These are phyloP conservation scores for Dasyornis broadbenti DNA, from an alignment of 2,113 vertebrate genomes.

Conservation along the genomic window DNA sequence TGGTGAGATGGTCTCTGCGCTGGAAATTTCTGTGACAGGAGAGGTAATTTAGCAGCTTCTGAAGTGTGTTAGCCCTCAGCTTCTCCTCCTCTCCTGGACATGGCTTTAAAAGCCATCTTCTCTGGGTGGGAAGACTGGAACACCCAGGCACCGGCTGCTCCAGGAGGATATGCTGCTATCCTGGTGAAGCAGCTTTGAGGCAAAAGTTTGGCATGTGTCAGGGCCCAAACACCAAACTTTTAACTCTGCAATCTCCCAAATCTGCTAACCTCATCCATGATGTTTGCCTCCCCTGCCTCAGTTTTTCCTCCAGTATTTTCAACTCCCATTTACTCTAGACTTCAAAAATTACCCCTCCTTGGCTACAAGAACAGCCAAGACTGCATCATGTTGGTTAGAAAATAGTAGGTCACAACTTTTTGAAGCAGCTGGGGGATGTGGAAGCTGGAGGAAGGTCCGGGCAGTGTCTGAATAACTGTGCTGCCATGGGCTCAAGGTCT, in stretches of 20 bases:
- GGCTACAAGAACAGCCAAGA: background rate
- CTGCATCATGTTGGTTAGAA: background rate
- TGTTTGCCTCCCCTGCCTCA: background rate
- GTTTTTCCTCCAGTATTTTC: background rate
- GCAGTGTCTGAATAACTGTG: background rate
- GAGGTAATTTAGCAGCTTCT: background rate
- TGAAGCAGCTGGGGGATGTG: background rate
- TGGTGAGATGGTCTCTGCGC: background rate
- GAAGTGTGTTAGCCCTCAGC: background rate
- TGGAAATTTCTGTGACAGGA: background rate
- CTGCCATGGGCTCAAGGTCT: background rate
- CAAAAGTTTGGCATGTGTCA: background rate
- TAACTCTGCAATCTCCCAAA: background rate
- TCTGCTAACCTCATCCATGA: background rate
- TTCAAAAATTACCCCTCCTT: background rate
- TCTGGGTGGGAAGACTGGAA: background rate
- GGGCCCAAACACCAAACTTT: background rate
- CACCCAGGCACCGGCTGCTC: background rate
- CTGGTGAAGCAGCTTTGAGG: background rate
- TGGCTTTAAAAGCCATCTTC: background rate
- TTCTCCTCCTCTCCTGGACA: background rate
- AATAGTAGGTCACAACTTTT: background rate
- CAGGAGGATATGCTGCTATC: rapidly evolving
- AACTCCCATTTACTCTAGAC: background rate
- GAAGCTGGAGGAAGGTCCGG: background rate